Evolutionary conservation across 2,113 vertebrate genomes (phyloP), one percentile per base, ranked within the genome.

Genomic region (Podarcis raffonei): DNA sequence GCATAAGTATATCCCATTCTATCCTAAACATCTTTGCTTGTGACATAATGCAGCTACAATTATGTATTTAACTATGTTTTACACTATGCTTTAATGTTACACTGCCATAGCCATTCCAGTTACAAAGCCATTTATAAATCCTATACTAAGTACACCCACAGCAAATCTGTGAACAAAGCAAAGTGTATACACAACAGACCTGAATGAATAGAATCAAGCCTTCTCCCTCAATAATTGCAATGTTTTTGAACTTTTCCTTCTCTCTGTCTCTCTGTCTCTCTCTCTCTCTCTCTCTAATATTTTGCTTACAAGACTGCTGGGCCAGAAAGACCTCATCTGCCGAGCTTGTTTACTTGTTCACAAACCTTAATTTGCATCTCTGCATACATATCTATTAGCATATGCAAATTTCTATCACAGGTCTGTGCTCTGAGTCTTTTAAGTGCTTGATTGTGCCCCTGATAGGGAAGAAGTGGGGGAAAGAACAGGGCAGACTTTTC

Each of bases 241-340:
- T 71, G 3, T 66, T 72, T 0, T 0, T 1, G 11, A 30, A 85
- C 22, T 27, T 75, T 20, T 20, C 59, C 48, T 48, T 48, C 48
- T 48, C 2, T 48, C 48, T 48, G 2, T 48, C 48, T 11, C 48
- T 11, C 48, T 11, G 8, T 9, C 48, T 48, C 48, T 11, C 48
- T 48, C 48, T 11, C 48, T 48, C 48, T 48, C 42, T 9, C 42
- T 48, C 42, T 48, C 42, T 48, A 9, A 48, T 2, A 53, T 53
- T 53, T 53, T 53, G 48, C 48, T 53, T 53, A 12, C 48, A 53
- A 53, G 48, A 2, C 48, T 53, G 48, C 11, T 53, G 48, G 48
- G 48, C 48, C 48, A 53, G 48, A 53, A 53, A 53, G 9, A 53
- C 48, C 48, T 53, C 48, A 53, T 53, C 48, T 53, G 48, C 48